Base-by-base conservation (phyloP, 23 tunicate species). In the Phallusia fumigata region DNA sequence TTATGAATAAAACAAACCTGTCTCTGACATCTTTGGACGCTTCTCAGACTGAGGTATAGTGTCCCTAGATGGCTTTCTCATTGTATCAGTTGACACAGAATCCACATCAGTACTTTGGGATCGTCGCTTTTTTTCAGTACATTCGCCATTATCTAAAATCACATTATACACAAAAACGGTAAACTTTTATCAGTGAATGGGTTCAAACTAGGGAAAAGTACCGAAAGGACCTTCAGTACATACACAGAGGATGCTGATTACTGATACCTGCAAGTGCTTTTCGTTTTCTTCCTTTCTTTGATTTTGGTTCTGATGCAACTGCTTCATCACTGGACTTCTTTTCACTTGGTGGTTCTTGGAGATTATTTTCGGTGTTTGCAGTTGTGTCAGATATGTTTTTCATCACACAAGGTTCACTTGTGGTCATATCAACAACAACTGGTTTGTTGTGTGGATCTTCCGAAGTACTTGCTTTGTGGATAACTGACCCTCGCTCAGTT, bases 21-120 rank as follows among this genome's bases (percentile, higher is more conserved):
- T 84, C 30, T 87, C 91, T 12, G 91, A 87, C 35, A 81, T 87
- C 52, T 64, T 58, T 33, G 81, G 84, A 2, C 90, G 77, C 64
- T 87, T 87, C 75, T 76, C 91, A 15, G 86, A 73, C 30, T 47
- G 79, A 12, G 30, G 36, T 6, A 34, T 74, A 80, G 6, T 53
- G 19, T 53, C 83, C 3, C 34, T 19, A 3, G 74, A 52, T 74
- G 12, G 22, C 34, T 74, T 74, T 30, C 40, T 74, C 28, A 13
- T 21, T 58, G 69, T 58, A 24, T 58, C 69, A 58, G 69, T 58
- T 6, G 69, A 58, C 28, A 24, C 28, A 1, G 69, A 58, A 58
- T 58, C 69, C 26, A 58, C 69, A 58, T 58, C 69, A 13, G 26
- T 58, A 16, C 69, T 58, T 24, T 58, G 26, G 16, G 69, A 58